Evolutionary conservation across 1,140 invertebrate species (phyloP).

Genomic region (Drosophila bocki): DNA sequence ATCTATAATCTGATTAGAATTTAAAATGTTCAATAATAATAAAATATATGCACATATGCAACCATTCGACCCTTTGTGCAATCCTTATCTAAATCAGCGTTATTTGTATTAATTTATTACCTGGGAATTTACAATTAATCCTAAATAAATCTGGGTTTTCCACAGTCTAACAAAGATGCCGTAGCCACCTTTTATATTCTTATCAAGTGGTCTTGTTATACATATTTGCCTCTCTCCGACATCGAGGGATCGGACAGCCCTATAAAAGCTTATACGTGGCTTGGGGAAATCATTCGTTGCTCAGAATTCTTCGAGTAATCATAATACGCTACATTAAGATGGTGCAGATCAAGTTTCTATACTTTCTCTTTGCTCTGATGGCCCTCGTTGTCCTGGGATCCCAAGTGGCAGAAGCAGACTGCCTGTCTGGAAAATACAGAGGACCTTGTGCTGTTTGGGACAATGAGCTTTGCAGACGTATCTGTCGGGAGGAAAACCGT

Average conservation of each 20-base stretch:
- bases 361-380: slow-evolving; percentile 27
- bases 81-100: neutral
- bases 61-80: neutral
- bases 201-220: neutral
- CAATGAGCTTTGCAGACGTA: slow-evolving; percentile 12
- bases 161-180: neutral
- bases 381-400: slow-evolving; percentile 14
- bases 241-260: neutral
- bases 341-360: slow-evolving; percentile 23
- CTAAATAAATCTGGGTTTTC: neutral
- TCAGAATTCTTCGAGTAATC: slow-evolving; percentile 7
- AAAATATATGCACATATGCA: too few species aligned
- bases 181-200: neutral
- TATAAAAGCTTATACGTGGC: slow-evolving; percentile 13
- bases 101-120: too few species aligned
- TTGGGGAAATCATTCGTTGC: neutral
- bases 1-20: too few species aligned
- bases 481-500: slow-evolving; percentile 29
- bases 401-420: slow-evolving; percentile 25
- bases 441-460: slow-evolving; percentile 35
- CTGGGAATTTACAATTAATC: neutral
- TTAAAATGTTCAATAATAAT: too few species aligned
- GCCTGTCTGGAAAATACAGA: slow-evolving; percentile 17
- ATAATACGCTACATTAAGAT: slow-evolving; percentile 1
- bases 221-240: neutral